phyloP scores from a whole-genome alignment of 1,140 invertebrate species.

The Probaryconus sp. region DNA sequence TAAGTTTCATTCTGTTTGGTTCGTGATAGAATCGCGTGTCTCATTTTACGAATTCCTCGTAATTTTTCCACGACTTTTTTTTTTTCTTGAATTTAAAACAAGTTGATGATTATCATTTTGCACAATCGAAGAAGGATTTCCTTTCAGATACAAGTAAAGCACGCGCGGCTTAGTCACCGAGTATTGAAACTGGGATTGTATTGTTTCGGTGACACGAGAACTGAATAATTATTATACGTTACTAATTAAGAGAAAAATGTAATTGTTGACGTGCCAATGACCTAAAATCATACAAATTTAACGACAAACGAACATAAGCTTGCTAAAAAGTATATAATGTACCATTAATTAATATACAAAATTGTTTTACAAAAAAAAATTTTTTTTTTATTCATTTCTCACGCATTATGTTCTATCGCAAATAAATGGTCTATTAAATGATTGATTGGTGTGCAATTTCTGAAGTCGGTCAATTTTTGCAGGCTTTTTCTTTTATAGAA shows the following conservation, averaged over 20 bases:
- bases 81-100: constrained; percentile 20
- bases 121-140: constrained; percentile 10
- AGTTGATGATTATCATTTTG: constrained; percentile 24
- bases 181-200: constrained; percentile 15
- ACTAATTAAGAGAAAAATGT: constrained; percentile 25
- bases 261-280: constrained; percentile 8
- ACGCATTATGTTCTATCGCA: too few species aligned
- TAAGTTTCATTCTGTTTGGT: too few species aligned
- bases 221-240: constrained; percentile 3
- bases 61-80: constrained; percentile 9
- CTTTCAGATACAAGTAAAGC: constrained; percentile 17
- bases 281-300: background rate
- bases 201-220: constrained; percentile 15
- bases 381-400: too few species aligned
- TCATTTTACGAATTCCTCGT: constrained; percentile 9
- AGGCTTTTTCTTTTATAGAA: background rate
- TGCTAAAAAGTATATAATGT: background rate
- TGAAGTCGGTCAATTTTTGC: too few species aligned
- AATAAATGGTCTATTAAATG: too few species aligned
- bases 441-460: too few species aligned
- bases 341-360: too few species aligned
- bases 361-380: too few species aligned
- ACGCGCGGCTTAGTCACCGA: constrained; percentile 11
- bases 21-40: constrained; percentile 6
- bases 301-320: background rate